Base-by-base conservation (phyloP, 2,888 invertebrate genomes). In the Anoplius nigerrimus region DNA sequence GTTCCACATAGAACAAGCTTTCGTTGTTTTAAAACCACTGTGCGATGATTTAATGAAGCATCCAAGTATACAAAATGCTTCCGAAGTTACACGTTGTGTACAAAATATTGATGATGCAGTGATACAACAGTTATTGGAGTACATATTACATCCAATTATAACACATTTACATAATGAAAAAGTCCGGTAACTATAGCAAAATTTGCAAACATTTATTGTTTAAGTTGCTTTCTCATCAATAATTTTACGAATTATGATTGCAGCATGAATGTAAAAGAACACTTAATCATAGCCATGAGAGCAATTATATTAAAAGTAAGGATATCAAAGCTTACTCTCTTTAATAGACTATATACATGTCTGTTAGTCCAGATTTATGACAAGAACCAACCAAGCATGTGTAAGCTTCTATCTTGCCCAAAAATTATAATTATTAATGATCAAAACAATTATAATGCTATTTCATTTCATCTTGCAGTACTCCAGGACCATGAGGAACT, bases 401-500 rank as follows among this genome's bases (percentile, higher is more conserved):
- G 92, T 92, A 89, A 27, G 16, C 11, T 34, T 34, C 34, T 13
- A 34, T 11, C 11, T 5, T 71, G 45, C 48, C 43, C 22, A 53
- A 13, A 51, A 22, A 13, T 13, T 21, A 18, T 52, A 34, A 21
- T 27, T 21, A 20, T 24, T 46, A 22, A 43, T 11, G 34, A 24
- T 8, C n/a, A 3, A 34, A 8, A 1, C 48, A 53, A 8, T 46
- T 42, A 24, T 57, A 16, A 60, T 61, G 58, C 63, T 27, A 53
- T 52, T 46, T 27, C 57, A n/a, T 62, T 18, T 43, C 11, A 58
- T 67, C 54, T 71, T 74, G n/a, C 81, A 93, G 93, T 93, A 78
- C 90, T 91, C 52, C 85, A 89, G 15, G 89, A 90, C 4, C 89
- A 92, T 0, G 94, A 94, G 84, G 94, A 94, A 83, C 87, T 93